Percentiles rank a stretch among this genome's conserved stretches.
These are phyloP conservation scores for Enteromius mattozi DNA, from an alignment of 2,797 vertebrate species.

Conservation along the genomic window DNA sequence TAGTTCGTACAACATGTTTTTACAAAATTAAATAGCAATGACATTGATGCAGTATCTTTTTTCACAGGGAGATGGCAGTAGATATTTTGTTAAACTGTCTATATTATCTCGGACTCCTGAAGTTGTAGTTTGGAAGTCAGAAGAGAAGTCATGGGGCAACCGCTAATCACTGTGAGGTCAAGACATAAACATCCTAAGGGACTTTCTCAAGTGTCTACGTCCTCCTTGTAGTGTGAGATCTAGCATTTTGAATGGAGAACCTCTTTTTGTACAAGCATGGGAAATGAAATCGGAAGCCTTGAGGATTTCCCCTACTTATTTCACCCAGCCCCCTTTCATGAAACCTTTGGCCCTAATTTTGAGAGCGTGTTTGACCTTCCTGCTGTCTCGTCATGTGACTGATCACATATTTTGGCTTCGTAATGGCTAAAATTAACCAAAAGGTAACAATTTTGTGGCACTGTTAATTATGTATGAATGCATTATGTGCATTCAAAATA, in stretches of 20 bases:
- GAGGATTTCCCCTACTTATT: slow-evolving; percentile 69
- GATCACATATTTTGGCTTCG: not conserved
- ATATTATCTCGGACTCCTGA: not conserved
- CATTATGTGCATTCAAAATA: not conserved
- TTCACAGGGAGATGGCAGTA: slow-evolving; percentile 76
- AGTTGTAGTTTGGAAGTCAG: slow-evolving; percentile 45
- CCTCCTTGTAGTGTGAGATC: slow-evolving; percentile 71
- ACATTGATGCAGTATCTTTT: slow-evolving; percentile 21
- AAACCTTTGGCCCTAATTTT: slow-evolving; percentile 44
- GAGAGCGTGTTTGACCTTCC: slow-evolving; percentile 23
- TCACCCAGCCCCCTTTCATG: slow-evolving; percentile 36
- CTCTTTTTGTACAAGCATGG: slow-evolving; percentile 70
- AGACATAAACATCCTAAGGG: slow-evolving; percentile 70
- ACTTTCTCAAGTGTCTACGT: slow-evolving; percentile 60
- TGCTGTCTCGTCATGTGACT: not conserved
- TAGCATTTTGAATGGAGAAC: slow-evolving; percentile 72
- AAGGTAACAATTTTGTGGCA: not conserved
- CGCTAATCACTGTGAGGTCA: slow-evolving; percentile 69
- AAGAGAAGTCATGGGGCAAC: slow-evolving; percentile 69
- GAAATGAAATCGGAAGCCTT: slow-evolving; percentile 78
- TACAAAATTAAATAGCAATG: not conserved
- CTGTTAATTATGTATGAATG: not conserved
- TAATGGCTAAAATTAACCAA: not conserved
- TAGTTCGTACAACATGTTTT: not conserved
- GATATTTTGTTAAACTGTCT: slow-evolving; percentile 52